A percentile compares a stretch with the other conserved stretches of the same genome.
Conservation (phyloP, 2,797 vertebrate genomes). For the Sternotherus odoratus region DNA sequence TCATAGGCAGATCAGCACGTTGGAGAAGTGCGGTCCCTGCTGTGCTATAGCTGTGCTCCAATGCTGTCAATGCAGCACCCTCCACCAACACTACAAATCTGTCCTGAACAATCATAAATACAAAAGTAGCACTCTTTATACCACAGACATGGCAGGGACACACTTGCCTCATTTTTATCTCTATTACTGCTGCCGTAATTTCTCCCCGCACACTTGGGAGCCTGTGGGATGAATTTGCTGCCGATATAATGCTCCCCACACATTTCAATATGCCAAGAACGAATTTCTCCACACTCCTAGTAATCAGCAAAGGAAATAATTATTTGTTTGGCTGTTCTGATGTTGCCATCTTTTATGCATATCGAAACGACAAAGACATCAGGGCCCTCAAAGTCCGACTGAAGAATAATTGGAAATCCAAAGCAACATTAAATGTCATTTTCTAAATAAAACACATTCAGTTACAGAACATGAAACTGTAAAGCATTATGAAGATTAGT, state of each 20-base stretch:
- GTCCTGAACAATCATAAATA: neutral
- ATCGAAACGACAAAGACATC: constrained; percentile 77
- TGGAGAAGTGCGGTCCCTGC: neutral
- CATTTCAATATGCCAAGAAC: constrained; percentile 30
- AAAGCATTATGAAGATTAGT: constrained; percentile 69
- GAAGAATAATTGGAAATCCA: constrained; percentile 82
- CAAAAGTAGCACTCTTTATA: neutral
- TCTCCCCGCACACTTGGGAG: neutral
- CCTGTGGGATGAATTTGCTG: neutral
- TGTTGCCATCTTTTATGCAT: constrained; percentile 67
- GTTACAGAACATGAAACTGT: constrained; percentile 58
- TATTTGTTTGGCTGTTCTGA: constrained; percentile 70
- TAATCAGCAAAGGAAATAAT: constrained; percentile 72
- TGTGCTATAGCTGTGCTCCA: neutral
- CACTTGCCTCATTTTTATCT: neutral
- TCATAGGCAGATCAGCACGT: rapidly evolving
- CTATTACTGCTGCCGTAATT: neutral
- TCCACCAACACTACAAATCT: neutral
- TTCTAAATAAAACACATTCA: constrained; percentile 80
- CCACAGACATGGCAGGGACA: neutral
- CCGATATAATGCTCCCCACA: neutral
- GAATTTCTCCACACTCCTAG: constrained; percentile 37
- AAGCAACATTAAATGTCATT: constrained; percentile 78
- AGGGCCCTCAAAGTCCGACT: constrained; percentile 67
- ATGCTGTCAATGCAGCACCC: neutral